Percentiles rank a stretch among this genome's conserved stretches.
Evolutionary conservation across 1,140 invertebrate genomes (phyloP).

Genomic region (Euura saliciscinereae): DNA sequence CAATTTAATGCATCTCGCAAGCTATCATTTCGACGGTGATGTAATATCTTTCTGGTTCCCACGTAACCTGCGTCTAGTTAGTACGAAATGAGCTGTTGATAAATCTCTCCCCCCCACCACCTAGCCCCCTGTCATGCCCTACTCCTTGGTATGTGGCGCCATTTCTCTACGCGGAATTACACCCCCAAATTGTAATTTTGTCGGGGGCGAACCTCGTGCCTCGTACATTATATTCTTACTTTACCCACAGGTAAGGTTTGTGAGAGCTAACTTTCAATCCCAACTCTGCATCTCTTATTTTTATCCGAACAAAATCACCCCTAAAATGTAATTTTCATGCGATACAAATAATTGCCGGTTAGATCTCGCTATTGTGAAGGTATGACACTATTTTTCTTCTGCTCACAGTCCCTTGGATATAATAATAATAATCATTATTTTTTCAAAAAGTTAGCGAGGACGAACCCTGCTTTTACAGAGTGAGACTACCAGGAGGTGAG

Average conservation of each 20-base stretch:
- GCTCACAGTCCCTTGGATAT: too few relatives aligned
- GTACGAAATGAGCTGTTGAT: slow-evolving; percentile 56
- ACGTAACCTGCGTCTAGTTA: slow-evolving; percentile 55
- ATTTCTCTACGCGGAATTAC: slow-evolving; percentile 57
- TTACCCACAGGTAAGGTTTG: neutral
- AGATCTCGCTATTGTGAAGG: too few relatives aligned
- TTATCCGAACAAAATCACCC: too few relatives aligned
- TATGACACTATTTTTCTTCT: too few relatives aligned
- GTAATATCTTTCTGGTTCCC: slow-evolving; percentile 57
- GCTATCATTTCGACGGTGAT: slow-evolving; percentile 57
- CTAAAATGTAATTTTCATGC: too few relatives aligned
- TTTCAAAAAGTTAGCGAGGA: too few relatives aligned
- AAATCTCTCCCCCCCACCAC: slow-evolving; percentile 40
- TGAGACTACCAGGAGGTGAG: too few relatives aligned
- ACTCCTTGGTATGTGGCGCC: slow-evolving; percentile 52
- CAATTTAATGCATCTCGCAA: slow-evolving; percentile 57
- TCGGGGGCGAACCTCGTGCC: slow-evolving; percentile 35
- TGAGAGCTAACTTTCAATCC: neutral
- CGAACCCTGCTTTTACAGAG: too few relatives aligned
- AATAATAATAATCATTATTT: too few relatives aligned
- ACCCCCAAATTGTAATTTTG: slow-evolving; percentile 59
- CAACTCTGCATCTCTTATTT: too few relatives aligned
- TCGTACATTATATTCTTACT: slow-evolving; percentile 2
- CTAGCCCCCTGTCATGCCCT: slow-evolving; percentile 22
- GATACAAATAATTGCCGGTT: too few relatives aligned